Evolutionary conservation across 2,113 vertebrate genomes (phyloP).

Genomic region (Mesitornis unicolor): DNA sequence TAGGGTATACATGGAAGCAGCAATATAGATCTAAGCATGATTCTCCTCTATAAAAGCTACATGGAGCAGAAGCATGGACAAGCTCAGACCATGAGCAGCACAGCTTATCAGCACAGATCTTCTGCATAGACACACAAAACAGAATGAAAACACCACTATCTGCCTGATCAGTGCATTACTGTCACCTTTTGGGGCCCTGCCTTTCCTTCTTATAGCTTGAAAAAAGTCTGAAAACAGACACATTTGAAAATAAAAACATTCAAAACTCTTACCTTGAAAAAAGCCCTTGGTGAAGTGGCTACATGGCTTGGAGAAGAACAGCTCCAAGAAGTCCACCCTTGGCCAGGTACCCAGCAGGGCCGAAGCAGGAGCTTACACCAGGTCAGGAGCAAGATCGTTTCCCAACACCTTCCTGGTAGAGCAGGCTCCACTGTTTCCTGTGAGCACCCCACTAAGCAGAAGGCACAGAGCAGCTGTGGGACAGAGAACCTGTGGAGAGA

Average conservation of each 20-base stretch:
- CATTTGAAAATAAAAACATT: neutral
- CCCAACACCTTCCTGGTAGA: neutral
- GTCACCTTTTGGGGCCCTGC: neutral
- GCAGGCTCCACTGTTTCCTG: neutral
- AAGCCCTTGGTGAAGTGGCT: neutral
- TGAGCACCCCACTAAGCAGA: neutral
- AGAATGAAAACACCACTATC: neutral
- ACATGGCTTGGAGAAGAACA: neutral
- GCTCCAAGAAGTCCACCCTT: neutral
- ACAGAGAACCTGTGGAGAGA: neutral
- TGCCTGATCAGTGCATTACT: neutral
- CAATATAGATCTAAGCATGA: neutral
- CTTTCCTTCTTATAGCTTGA: neutral
- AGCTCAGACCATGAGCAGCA: fast-evolving
- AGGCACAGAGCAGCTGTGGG: neutral
- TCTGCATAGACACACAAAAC: neutral
- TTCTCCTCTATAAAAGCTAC: neutral
- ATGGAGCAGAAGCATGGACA: neutral
- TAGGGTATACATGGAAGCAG: neutral
- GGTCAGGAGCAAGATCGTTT: fast-evolving
- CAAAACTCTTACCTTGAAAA: neutral
- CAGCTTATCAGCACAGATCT: neutral
- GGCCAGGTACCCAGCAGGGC: neutral
- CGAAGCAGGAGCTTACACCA: neutral
- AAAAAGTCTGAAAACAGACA: neutral